A percentile compares a stretch with the other conserved stretches of the same genome.
These are phyloP conservation scores for Limanda limanda DNA, from an alignment of 2,113 vertebrate species.

Conservation along the genomic window DNA sequence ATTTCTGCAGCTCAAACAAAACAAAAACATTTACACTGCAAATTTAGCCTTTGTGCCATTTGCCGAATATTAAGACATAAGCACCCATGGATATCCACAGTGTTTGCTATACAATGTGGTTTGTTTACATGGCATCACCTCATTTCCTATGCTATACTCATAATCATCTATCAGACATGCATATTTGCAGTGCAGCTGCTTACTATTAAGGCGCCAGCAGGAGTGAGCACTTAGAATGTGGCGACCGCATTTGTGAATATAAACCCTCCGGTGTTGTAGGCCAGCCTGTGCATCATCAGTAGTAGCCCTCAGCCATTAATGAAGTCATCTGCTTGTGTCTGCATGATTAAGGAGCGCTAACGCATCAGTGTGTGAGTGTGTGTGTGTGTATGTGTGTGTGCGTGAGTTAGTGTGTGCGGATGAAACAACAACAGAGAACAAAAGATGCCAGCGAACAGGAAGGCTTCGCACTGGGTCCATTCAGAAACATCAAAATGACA, in stretches of 20 bases:
- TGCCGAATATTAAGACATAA: conserved; percentile 27
- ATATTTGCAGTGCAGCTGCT: conserved; percentile 65
- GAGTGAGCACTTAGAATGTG: conserved; percentile 62
- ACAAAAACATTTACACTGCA: conserved; percentile 26
- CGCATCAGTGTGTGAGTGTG: not conserved
- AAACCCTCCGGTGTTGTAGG: conserved; percentile 57
- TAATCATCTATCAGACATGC: conserved; percentile 63
- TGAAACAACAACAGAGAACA: conserved; percentile 55
- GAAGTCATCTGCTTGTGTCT: conserved; percentile 71
- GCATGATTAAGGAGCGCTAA: conserved; percentile 70
- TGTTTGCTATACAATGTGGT: conserved; percentile 29
- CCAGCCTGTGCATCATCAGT: conserved; percentile 61
- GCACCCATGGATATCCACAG: not conserved
- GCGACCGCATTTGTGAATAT: conserved; percentile 42
- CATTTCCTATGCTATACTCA: conserved; percentile 42
- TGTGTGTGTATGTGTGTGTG: conserved; percentile 3
- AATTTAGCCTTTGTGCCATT: conserved; percentile 7
- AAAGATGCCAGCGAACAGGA: conserved; percentile 42
- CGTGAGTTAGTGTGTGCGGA: not conserved
- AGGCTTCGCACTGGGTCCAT: conserved; percentile 12
- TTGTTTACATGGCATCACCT: conserved; percentile 44
- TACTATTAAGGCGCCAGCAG: conserved; percentile 55
- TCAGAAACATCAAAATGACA: conserved; percentile 28
- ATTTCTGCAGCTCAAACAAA: not conserved
- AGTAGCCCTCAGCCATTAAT: conserved; percentile 71